Percentiles rank a stretch among this genome's conserved stretches.
Conservation (phyloP, 35 echinoderm and acorn worm genomes). For the Acanthaster planci region DNA sequence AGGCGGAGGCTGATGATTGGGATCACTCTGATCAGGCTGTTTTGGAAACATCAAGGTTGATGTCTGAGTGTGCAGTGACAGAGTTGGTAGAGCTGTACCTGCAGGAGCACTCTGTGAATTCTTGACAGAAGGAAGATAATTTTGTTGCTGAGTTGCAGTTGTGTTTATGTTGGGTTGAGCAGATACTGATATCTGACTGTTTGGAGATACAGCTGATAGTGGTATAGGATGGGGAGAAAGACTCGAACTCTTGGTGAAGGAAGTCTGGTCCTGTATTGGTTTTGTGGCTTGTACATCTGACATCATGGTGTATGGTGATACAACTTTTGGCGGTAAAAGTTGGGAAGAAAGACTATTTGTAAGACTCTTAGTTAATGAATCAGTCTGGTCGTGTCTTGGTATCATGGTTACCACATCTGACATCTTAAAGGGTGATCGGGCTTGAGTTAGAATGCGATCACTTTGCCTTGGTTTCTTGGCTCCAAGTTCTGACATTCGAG, state of each 20-base stretch:
- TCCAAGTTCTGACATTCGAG: not conserved
- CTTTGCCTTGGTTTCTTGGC: not conserved
- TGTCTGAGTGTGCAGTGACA: no score
- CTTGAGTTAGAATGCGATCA: not conserved
- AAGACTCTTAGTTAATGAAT: not conserved
- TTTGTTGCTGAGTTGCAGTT: not conserved
- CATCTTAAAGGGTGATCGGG: not conserved
- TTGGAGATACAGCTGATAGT: not conserved
- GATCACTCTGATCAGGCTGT: no score
- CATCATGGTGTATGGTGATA: not conserved
- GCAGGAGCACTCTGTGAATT: not conserved
- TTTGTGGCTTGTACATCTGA: not conserved
- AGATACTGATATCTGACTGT: not conserved
- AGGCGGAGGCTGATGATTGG: no score
- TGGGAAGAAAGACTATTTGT: not conserved
- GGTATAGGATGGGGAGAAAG: not conserved
- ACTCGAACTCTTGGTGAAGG: not conserved
- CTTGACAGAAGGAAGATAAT: not conserved
- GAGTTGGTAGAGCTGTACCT: no score
- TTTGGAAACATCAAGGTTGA: no score
- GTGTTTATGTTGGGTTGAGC: not conserved
- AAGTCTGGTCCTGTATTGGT: not conserved
- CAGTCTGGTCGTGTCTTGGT: not conserved
- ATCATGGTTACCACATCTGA: not conserved
- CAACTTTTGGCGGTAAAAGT: not conserved